These are phyloP conservation scores for Clytia hemisphaerica DNA, from an alignment of 30 jellyfish, hydroid and myxozoan species.

Conservation along the genomic window DNA sequence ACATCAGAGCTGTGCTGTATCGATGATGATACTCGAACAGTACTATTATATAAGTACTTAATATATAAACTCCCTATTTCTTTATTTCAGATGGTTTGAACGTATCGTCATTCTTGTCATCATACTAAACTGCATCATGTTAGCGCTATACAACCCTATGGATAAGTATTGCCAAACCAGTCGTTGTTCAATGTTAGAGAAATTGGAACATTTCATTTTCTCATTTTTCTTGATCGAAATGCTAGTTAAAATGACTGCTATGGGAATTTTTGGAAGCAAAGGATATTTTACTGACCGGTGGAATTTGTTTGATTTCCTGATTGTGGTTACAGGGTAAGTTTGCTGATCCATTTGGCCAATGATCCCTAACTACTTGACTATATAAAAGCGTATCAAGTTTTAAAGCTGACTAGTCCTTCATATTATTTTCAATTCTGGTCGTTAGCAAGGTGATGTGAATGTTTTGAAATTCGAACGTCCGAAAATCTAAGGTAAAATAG, in stretches of 20 bases:
- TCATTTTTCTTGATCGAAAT: constrained; percentile 73
- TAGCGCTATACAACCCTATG: constrained; percentile 73
- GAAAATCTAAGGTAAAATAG: no score
- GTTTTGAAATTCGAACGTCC: no score
- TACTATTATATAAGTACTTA: no score
- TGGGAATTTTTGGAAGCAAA: constrained; percentile 69
- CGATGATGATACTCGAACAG: no score
- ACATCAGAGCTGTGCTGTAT: no score
- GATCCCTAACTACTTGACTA: no score
- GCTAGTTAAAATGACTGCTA: constrained; percentile 75
- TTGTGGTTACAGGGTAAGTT: constrained; percentile 87
- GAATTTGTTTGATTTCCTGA: constrained; percentile 73
- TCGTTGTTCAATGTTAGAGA: constrained; percentile 47
- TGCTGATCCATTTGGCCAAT: no score
- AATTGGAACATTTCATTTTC: constrained; percentile 58
- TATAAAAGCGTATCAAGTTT: no score
- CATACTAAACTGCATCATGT: constrained; percentile 67
- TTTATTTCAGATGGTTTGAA: constrained; percentile 76
- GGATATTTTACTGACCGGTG: constrained; percentile 74
- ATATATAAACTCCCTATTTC: no score
- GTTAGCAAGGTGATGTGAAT: no score
- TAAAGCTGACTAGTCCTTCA: no score
- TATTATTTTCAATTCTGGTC: no score
- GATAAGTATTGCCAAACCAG: constrained; percentile 49
- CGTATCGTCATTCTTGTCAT: constrained; percentile 65